phyloP scores from a whole-genome alignment of 2,888 invertebrate species.

The Ichneumon xanthorius region DNA sequence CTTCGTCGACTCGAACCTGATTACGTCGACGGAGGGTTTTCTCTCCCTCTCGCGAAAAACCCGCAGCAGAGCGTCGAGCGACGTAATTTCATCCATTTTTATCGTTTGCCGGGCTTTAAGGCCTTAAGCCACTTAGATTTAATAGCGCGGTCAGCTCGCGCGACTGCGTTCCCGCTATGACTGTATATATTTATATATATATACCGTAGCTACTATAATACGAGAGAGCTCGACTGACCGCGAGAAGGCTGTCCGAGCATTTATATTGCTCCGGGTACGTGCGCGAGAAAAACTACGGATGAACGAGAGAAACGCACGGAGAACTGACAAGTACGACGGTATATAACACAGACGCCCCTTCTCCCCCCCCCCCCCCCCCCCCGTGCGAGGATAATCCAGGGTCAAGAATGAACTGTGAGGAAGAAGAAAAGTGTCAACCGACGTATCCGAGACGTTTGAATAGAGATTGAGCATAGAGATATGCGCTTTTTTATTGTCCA shows the following conservation, averaged over 20 bases:
- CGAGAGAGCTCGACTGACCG: conserved; percentile 16
- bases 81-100: conserved; percentile 82
- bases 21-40: conserved; percentile 26
- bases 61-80: conserved; percentile 63
- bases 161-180: conserved; percentile 49
- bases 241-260: conserved; percentile 34
- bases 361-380: no score
- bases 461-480: background rate
- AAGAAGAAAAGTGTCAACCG: conserved; percentile 23
- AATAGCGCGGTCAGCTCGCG: conserved; percentile 76
- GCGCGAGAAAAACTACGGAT: conserved; percentile 37
- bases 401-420: conserved; percentile 9
- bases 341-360: background rate
- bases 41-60: conserved; percentile 37
- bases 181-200: conserved; percentile 24
- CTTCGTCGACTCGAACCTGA: background rate
- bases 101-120: conserved; percentile 80
- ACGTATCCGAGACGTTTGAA: conserved; percentile 23
- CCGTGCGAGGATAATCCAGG: conserved; percentile 3
- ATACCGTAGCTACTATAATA: background rate
- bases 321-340: background rate
- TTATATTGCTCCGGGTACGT: conserved; percentile 34
- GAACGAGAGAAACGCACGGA: conserved; percentile 46
- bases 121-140: conserved; percentile 83
- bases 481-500: background rate